Evolutionary conservation across 1,140 invertebrate species (phyloP), one percentile per base, ranked within the genome.

Genomic region (Ylistrum balloti): DNA sequence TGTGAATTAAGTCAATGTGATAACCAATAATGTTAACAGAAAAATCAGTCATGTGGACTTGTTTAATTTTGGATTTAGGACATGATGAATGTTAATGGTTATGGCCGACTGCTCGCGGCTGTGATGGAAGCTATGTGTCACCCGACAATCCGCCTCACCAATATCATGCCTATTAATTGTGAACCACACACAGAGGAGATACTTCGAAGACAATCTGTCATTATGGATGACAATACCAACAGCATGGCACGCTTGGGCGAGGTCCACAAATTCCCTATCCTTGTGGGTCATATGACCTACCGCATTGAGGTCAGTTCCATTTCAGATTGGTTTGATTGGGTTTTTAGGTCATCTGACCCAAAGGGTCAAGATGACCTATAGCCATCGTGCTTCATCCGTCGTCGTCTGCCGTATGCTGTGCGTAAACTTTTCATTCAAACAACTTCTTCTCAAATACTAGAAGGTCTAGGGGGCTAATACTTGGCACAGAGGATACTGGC

Each of bases 271-370:
- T 98, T 98, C 96, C 98, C 98, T 0, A 97, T 98, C 88, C 96
- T 98, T 0, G 98, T 98, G 0, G 98, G 98, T 93, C 98, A 98
- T 95, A 98, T 98, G 97, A 98, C 97, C 89, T 97, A 97, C 94
- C 97, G 98, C 89, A 97, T 97, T 92, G 97, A 98, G 96, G 97
- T 97, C 93, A 87, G 93, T 15, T 87, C 34, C 89, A 86, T 48
- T 90, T 87, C 28, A 32, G 5, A 17, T 38, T 88, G n/a, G n/a
- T n/a, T n/a, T n/a, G n/a, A n/a, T n/a, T n/a, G n/a, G n/a, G n/a
- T n/a, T n/a, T n/a, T n/a, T n/a, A n/a, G n/a, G n/a, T n/a, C n/a
- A n/a, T n/a, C n/a, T n/a, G n/a, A n/a, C n/a, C n/a, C n/a, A n/a
- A n/a, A n/a, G n/a, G n/a, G n/a, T n/a, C n/a, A n/a, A n/a, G n/a